Conservation (phyloP, 2,888 invertebrate genomes). For the Theodoxus fluviatilis region DNA sequence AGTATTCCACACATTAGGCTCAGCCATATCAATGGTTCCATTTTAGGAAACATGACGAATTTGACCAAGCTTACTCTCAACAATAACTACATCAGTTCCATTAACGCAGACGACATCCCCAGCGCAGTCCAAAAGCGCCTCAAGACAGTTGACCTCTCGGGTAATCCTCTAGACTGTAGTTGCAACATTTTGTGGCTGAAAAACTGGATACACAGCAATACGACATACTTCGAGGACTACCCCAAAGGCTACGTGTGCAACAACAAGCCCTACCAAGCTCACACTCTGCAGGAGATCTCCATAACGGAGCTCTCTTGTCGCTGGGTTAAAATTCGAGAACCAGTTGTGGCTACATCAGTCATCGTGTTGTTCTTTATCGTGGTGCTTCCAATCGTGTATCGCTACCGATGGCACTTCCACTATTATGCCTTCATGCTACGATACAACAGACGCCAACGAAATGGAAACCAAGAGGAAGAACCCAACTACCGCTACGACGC, state of each 20-base stretch:
- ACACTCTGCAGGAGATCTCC: too few species aligned
- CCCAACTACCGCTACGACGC: slow-evolving; percentile 72
- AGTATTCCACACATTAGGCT: too few species aligned
- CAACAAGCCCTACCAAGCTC: too few species aligned
- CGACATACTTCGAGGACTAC: too few species aligned
- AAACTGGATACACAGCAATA: slow-evolving; percentile 30
- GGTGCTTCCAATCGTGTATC: slow-evolving; percentile 62
- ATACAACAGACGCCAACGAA: slow-evolving; percentile 12
- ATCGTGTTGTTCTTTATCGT: slow-evolving; percentile 25
- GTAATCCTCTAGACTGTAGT: slow-evolving; percentile 72
- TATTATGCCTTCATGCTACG: slow-evolving; percentile 67
- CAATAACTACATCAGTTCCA: slow-evolving; percentile 22
- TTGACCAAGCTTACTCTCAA: slow-evolving; percentile 24
- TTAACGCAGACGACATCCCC: slow-evolving; percentile 28
- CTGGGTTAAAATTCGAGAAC: too few species aligned
- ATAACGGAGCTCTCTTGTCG: too few species aligned
- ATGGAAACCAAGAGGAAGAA: neutral
- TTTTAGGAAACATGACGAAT: slow-evolving; percentile 21
- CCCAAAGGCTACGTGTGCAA: neutral
- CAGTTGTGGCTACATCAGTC: slow-evolving; percentile 26
- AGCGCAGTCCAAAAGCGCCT: slow-evolving; percentile 13
- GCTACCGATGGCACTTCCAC: slow-evolving; percentile 70
- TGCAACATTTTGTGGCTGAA: slow-evolving; percentile 65
- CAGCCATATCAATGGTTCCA: too few species aligned
- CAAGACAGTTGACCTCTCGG: slow-evolving; percentile 68